phyloP scores from a whole-genome alignment of 2,888 invertebrate species.

The Disparrhopalites patrizii region DNA sequence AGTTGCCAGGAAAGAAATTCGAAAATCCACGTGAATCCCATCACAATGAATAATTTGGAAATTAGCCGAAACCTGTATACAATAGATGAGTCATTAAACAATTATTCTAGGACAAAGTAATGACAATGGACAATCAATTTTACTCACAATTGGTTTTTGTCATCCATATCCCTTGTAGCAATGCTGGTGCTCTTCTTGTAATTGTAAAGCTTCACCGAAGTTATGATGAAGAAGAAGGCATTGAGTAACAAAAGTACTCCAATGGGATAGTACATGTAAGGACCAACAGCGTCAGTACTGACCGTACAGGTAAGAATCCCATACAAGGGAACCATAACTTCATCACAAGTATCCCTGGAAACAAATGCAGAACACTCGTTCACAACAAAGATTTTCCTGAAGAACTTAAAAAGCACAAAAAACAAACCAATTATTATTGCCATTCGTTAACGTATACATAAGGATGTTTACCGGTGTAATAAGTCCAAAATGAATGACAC shows the following conservation, averaged over 20 bases:
- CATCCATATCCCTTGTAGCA: conserved; percentile 5
- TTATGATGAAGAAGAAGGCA: background rate
- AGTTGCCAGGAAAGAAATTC: conserved; percentile 24
- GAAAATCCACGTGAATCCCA: conserved; percentile 45
- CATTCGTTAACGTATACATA: no score
- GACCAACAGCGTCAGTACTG: background rate
- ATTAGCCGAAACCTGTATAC: conserved; percentile 39
- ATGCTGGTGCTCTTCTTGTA: conserved; percentile 9
- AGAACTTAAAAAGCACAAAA: no score
- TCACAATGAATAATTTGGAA: conserved; percentile 41
- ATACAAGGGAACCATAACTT: background rate
- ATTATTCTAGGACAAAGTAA: no score
- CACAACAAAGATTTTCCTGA: no score
- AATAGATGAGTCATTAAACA: no score
- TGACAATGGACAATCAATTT: no score
- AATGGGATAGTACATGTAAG: background rate
- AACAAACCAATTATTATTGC: no score
- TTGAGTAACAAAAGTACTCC: background rate
- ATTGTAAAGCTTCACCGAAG: conserved; percentile 5
- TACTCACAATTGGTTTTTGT: conserved; percentile 15
- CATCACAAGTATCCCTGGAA: no score
- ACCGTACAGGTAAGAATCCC: background rate
- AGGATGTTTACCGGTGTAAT: background rate
- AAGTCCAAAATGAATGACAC: background rate
- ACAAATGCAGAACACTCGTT: no score